Evolutionary conservation across 2,113 vertebrate species (phyloP), one percentile per base, ranked within the genome.

Genomic region (Thunnus thynnus): DNA sequence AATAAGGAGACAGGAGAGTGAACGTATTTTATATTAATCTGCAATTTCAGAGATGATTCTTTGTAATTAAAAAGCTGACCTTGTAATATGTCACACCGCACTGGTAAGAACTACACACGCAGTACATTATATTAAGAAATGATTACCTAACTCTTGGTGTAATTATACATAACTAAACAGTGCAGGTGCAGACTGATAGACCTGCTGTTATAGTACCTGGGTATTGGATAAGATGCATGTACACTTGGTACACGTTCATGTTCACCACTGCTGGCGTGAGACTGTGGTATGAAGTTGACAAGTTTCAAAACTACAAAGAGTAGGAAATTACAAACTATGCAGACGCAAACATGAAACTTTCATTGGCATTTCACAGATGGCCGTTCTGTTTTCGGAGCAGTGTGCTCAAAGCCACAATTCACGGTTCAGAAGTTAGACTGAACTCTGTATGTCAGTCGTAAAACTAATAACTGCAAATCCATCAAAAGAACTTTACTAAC

Each of bases 361-460:
- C 78, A 62, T 83, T 78, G 65, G 44, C 22, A 58, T 22, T 65
- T 62, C 55, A 62, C 80, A 83, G 63, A 51, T 52, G 61, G 70
- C 41, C 51, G 32, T 71, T 84, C 80, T 9, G 11, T 80, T 84
- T 75, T 54, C 44, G 64, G 27, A 32, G 41, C 25, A 51, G 55
- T 41, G 17, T 12, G 52, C 22, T 50, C 22, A 7, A 64, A 79
- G 27, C 79, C 50, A 10, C 27, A 51, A 82, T 76, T 69, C 13
- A 73, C 51, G 25, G 22, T 58, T 36, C 7, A 36, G 32, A 36
- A 2, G 7, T 36, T 8, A 41, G 36, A 41, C 36, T 41, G 36
- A 41, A 41, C 7, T 41, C 36, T 41, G 32, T 8, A 4, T 36
- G 32, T 36, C 32, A 36, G 32, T 36, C 32, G 32, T 41, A 41